Evolutionary conservation across 2,888 invertebrate species (phyloP).

Genomic region (Lissocephala sabroskyi): DNA sequence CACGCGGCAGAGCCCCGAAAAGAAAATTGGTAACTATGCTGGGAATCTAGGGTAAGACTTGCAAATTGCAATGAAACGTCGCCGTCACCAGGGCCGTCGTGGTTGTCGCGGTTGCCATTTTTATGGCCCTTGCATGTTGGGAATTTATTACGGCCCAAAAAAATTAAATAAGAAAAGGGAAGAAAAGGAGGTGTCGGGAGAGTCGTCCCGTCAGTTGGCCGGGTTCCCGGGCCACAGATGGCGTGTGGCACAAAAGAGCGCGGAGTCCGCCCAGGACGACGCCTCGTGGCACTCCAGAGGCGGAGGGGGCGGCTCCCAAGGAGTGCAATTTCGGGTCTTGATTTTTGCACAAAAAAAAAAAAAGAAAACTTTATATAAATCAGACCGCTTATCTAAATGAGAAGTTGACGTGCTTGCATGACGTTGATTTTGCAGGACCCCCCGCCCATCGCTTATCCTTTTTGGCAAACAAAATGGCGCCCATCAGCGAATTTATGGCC

Average conservation of each 20-base stretch:
- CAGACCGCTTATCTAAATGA: conserved; percentile 52
- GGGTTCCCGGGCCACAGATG: conserved; percentile 37
- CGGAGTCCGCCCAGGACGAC: conserved; percentile 14
- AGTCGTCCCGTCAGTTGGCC: conserved; percentile 6
- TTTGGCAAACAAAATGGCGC: conserved; percentile 25
- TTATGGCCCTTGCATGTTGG: conserved; percentile 56
- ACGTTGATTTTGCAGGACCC: too few relatives aligned
- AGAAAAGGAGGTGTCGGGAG: conserved; percentile 18
- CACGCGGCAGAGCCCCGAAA: not conserved
- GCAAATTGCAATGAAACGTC: conserved; percentile 40
- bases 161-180: conserved; percentile 31
- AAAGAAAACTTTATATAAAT: conserved; percentile 2
- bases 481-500: conserved; percentile 33
- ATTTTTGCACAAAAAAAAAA: not conserved
- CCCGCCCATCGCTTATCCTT: too few relatives aligned
- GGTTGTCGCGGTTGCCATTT: conserved; percentile 38
- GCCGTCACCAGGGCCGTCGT: conserved; percentile 40
- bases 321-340: too few relatives aligned
- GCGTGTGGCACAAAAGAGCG: conserved; percentile 45
- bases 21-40: conserved; percentile 22
- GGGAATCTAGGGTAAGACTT: conserved; percentile 49
- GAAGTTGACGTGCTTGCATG: conserved; percentile 56
- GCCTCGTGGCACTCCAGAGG: too few relatives aligned
- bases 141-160: conserved; percentile 50
- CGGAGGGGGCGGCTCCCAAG: too few relatives aligned